Base-by-base conservation (phyloP, 2,888 invertebrate species). In the Patella ulyssiponensis region DNA sequence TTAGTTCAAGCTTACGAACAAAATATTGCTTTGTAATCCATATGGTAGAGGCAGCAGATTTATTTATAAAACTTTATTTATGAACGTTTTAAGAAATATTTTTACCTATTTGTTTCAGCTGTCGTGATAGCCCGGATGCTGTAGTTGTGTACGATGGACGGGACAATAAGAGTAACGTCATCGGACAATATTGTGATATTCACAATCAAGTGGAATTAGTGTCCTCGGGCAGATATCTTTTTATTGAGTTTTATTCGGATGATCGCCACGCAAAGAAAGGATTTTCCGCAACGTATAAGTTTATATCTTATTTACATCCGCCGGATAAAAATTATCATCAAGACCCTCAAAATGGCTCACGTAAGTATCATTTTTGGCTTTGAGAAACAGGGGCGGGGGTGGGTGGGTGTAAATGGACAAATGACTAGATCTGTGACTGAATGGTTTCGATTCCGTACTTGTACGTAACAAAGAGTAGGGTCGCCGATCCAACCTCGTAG, bases 91-190 rank as follows among this genome's bases (percentile, higher is more conserved):
- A 44, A 44, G 44, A 44, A 44, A 44, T 44, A 44, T 44, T 7
- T 44, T 44, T 44, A 44, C 44, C 77, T 78, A 70, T 64, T 64
- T 70, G 44, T 82, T 81, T n/a, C 80, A 87, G 86, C 73, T 88
- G 88, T 83, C 79, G 77, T 53, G 81, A 81, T 52, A 84, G 82
- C 53, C 83, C 84, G 11, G 88, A 89, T 77, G 80, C 81, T 27
- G 85, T 89, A 52, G 79, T 77, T 9, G 86, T 89, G 1, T 85
- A 88, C 76, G 86, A 89, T 80, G 88, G 89, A 1, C 73, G 75
- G 56, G 84, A 87, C 74, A 81, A 74, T 69, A 79, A 78, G 3
- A 75, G 81, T 27, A 80, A 80, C 74, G 78, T 87, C 23, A 79
- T 88, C 58, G 83, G 82, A 56, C 80, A 81, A 58, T 84, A 83